Conservation (phyloP, 1,140 invertebrate genomes). For the Augochlora pura region DNA sequence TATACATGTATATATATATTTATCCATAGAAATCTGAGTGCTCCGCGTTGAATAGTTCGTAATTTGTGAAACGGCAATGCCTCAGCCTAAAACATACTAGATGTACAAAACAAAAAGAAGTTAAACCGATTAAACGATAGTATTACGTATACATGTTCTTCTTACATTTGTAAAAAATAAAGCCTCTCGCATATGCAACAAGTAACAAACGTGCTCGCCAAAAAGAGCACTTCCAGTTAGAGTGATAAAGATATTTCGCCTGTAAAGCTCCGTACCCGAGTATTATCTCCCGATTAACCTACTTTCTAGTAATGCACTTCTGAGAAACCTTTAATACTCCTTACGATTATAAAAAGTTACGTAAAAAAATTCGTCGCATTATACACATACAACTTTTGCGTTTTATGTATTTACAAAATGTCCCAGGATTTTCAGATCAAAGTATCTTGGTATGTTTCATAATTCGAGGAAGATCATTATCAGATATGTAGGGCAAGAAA, state of each 20-base stretch:
- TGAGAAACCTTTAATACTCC: neutral
- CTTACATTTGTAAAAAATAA: conserved; percentile 38
- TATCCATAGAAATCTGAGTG: neutral
- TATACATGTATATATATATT: neutral
- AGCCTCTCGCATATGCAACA: conserved; percentile 40
- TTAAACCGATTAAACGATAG: conserved; percentile 14
- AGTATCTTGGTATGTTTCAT: neutral
- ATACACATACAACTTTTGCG: conserved; percentile 4
- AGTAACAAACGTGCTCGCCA: conserved; percentile 29
- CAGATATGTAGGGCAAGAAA: too few species aligned
- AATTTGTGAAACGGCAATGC: conserved; percentile 8
- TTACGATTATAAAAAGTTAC: neutral
- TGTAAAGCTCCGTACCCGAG: conserved; percentile 1
- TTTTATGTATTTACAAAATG: conserved; percentile 12
- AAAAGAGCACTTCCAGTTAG: neutral
- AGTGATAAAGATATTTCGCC: conserved; percentile 9
- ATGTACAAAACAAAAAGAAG: conserved; percentile 7
- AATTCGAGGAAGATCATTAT: too few species aligned
- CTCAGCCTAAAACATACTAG: conserved; percentile 14
- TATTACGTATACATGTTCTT: conserved; percentile 12
- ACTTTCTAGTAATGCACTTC: neutral
- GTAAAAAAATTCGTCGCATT: neutral
- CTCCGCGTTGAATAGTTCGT: conserved; percentile 2
- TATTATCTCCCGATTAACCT: neutral
- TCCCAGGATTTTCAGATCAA: neutral